A percentile compares a stretch with the other conserved stretches of the same genome.
Evolutionary conservation across 2,888 invertebrate species (phyloP).

Genomic region (Ischnura elegans): DNA sequence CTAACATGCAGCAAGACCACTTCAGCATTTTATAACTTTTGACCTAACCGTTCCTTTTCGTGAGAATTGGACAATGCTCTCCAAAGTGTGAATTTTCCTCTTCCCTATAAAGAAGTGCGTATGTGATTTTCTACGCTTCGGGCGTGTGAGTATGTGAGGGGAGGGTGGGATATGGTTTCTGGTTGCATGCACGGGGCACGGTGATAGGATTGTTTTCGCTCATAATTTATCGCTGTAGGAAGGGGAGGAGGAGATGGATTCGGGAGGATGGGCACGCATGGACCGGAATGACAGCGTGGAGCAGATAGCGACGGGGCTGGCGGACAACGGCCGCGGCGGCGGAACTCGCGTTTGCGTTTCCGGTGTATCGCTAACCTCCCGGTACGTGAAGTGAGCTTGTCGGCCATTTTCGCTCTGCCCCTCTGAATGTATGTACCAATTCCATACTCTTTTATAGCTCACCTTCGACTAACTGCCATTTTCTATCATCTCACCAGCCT

Average conservation of each 20-base stretch:
- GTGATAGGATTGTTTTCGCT: neutral
- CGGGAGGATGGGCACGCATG: neutral
- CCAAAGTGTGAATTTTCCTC: neutral
- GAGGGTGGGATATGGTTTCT: neutral
- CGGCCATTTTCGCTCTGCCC: neutral
- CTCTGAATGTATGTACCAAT: neutral
- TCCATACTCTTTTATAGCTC: neutral
- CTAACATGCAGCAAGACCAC: no score
- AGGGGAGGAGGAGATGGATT: neutral
- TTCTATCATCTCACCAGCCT: neutral
- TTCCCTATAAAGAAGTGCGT: neutral
- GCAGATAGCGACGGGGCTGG: neutral
- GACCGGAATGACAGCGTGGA: constrained; percentile 14
- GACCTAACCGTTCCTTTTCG: no score
- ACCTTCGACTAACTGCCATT: neutral
- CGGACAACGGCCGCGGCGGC: neutral
- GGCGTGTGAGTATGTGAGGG: neutral
- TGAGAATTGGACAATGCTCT: no score
- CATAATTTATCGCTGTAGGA: neutral
- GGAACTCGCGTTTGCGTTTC: constrained; percentile 47
- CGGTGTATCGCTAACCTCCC: neutral
- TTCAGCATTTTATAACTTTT: no score
- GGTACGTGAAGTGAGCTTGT: neutral
- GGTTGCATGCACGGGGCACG: neutral
- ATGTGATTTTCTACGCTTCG: neutral